A percentile compares a stretch with the other conserved stretches of the same genome.
These are phyloP conservation scores for Oophaga pumilio DNA, from an alignment of 2,113 vertebrate species.

Conservation along the genomic window DNA sequence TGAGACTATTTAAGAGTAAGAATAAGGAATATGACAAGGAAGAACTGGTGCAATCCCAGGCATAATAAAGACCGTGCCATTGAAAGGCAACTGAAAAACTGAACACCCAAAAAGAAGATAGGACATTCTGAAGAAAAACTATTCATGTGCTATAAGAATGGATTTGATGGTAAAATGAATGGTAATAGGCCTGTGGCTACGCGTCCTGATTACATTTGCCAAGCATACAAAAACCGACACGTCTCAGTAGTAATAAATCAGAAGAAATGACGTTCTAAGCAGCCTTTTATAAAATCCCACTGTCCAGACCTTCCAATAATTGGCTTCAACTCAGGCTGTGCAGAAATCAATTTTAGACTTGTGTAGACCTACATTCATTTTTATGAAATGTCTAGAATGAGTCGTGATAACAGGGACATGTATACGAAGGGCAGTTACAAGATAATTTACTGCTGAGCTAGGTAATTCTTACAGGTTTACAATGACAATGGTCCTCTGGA, in stretches of 20 bases:
- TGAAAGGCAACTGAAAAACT: neutral
- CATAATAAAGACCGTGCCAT: neutral
- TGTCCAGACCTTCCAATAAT: neutral
- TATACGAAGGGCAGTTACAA: slow-evolving; percentile 1
- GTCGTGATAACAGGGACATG: neutral
- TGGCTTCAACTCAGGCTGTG: slow-evolving; percentile 33
- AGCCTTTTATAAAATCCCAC: neutral
- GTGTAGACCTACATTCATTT: slow-evolving; percentile 24
- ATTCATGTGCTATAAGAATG: neutral
- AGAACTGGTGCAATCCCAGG: neutral
- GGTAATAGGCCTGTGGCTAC: neutral
- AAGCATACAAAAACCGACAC: neutral
- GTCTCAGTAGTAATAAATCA: neutral
- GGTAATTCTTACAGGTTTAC: neutral
- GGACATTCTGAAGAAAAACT: neutral
- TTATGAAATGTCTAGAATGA: neutral
- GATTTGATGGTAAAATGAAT: neutral
- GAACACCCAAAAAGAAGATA: neutral
- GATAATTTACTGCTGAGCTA: slow-evolving; percentile 21
- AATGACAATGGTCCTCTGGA: neutral
- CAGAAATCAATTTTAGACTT: slow-evolving; percentile 12
- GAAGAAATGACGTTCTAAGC: neutral
- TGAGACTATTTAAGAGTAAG: neutral
- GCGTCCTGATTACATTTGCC: neutral
- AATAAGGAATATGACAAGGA: neutral